These are phyloP conservation scores for Coronaproctus castanopsis DNA, from an alignment of 2,888 invertebrate species.

Conservation along the genomic window DNA sequence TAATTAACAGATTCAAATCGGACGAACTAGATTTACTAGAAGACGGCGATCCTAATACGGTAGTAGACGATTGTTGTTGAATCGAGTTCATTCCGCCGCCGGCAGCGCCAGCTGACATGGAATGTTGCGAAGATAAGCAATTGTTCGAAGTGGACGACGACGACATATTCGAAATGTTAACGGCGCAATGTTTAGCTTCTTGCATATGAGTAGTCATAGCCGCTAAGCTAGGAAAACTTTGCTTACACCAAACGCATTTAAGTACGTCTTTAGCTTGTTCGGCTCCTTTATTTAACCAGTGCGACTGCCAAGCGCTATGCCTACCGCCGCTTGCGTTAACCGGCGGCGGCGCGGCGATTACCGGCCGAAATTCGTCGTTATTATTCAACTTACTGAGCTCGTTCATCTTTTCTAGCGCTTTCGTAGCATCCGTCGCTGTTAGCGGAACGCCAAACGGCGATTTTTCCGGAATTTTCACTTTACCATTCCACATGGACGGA, in stretches of 20 bases:
- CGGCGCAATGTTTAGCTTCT: slow-evolving; percentile 88
- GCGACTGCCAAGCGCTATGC: slow-evolving; percentile 89
- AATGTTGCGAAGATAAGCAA: slow-evolving; percentile 25
- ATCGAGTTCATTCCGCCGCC: slow-evolving; percentile 23
- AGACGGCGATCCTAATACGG: slow-evolving; percentile 16
- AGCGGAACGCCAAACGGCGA: slow-evolving; percentile 17
- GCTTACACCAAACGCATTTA: slow-evolving; percentile 95
- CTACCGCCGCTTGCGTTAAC: slow-evolving; percentile 34
- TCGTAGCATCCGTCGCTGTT: slow-evolving; percentile 58
- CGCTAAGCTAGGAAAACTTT: slow-evolving; percentile 83
- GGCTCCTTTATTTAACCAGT: slow-evolving; percentile 90
- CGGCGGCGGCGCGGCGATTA: slow-evolving; percentile 28
- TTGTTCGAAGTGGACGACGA: slow-evolving; percentile 44
- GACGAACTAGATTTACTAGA: slow-evolving; percentile 48
- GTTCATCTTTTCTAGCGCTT: slow-evolving; percentile 78
- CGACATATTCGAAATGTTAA: slow-evolving; percentile 46
- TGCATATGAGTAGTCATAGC: slow-evolving; percentile 95
- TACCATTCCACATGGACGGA: slow-evolving; percentile 51
- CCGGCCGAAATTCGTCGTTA: slow-evolving; percentile 50
- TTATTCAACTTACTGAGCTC: slow-evolving; percentile 69
- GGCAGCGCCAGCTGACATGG: slow-evolving; percentile 33
- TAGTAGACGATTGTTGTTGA: slow-evolving; percentile 16
- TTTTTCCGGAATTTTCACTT: slow-evolving; percentile 43
- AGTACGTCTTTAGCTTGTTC: slow-evolving; percentile 89
- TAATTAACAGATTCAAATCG: slow-evolving; percentile 64